These are phyloP conservation scores for Archaeoteleia sp. DNA, from an alignment of 2,888 invertebrate species.

Conservation along the genomic window DNA sequence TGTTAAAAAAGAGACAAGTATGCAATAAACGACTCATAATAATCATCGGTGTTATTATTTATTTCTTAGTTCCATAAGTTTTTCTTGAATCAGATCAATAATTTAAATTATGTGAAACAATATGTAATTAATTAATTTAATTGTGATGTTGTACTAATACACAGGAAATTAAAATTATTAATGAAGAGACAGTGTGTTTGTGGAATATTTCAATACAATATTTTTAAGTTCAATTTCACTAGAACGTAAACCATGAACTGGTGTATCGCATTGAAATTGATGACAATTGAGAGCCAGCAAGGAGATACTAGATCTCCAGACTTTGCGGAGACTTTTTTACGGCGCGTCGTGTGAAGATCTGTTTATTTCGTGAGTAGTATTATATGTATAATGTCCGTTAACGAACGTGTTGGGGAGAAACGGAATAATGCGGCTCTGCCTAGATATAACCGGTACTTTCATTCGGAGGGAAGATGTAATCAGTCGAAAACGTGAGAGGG, in stretches of 20 bases:
- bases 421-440: slow-evolving; percentile 29
- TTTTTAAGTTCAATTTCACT: background rate
- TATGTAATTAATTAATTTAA: too few species aligned
- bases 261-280: background rate
- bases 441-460: slow-evolving; percentile 42
- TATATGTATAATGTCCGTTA: slow-evolving; percentile 27
- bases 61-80: too few species aligned
- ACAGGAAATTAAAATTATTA: background rate
- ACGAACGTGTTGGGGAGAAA: slow-evolving; percentile 31
- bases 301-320: slow-evolving; percentile 13
- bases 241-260: too few species aligned
- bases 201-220: background rate
- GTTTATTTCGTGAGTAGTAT: slow-evolving; percentile 22
- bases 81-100: too few species aligned
- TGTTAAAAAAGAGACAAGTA: too few species aligned
- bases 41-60: too few species aligned
- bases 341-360: slow-evolving; percentile 9
- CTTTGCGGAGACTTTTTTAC: slow-evolving; percentile 9
- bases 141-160: too few species aligned
- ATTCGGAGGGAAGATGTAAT: slow-evolving; percentile 52
- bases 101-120: too few species aligned
- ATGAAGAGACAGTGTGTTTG: background rate
- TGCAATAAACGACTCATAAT: too few species aligned
- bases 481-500: slow-evolving; percentile 42
- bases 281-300: background rate